Evolutionary conservation across 2,797 vertebrate genomes (phyloP).

Genomic region (Sciurus carolinensis): DNA sequence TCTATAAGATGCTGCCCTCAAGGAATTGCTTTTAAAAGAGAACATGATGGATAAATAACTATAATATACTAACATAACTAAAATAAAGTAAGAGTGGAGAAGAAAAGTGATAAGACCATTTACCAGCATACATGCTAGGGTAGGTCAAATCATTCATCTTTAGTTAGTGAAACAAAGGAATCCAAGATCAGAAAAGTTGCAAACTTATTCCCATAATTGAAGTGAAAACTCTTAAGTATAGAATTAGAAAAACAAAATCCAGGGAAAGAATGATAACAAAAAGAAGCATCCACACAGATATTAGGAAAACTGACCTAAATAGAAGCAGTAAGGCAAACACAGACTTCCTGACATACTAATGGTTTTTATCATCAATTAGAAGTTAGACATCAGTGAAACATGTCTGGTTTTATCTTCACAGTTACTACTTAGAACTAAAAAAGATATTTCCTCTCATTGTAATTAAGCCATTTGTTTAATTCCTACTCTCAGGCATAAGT

Average conservation of each 20-base stretch:
- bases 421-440: slow-evolving; percentile 82
- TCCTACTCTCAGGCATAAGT: slow-evolving; percentile 78
- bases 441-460: slow-evolving; percentile 77
- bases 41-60: slow-evolving; percentile 38
- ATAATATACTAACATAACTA: background rate
- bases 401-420: slow-evolving; percentile 78
- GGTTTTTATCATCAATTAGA: slow-evolving; percentile 50
- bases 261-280: background rate
- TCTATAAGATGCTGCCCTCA: background rate
- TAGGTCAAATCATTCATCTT: background rate
- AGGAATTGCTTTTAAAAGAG: background rate
- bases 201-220: background rate
- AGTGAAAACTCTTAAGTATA: background rate
- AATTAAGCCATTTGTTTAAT: slow-evolving; percentile 88
- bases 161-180: background rate
- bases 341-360: background rate
- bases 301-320: background rate
- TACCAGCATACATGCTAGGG: background rate
- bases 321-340: slow-evolving; percentile 32
- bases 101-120: background rate
- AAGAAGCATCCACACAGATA: background rate
- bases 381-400: slow-evolving; percentile 31
- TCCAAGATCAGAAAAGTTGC: background rate
- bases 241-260: background rate
- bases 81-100: background rate